Evolutionary conservation across 2,113 vertebrate species (phyloP).

Genomic region (Macrotus californicus): DNA sequence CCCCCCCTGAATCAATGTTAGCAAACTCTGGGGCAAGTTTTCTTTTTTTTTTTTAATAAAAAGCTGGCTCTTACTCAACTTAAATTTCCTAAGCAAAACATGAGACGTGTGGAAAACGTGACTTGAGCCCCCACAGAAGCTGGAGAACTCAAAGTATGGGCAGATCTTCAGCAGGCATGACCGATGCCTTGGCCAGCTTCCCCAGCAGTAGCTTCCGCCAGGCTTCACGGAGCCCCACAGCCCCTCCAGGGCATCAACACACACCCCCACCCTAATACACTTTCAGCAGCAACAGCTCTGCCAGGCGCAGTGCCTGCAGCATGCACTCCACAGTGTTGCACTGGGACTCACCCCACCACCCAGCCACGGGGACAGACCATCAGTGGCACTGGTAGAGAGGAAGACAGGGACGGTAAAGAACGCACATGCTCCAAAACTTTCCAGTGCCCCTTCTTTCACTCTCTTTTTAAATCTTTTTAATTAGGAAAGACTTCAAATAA

Average conservation of each 20-base stretch:
- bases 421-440: background rate
- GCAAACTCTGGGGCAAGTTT: background rate
- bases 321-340: background rate
- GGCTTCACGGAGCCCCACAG: background rate
- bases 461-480: background rate
- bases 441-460: background rate
- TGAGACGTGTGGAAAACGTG: background rate
- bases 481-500: background rate
- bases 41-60: background rate
- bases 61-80: background rate
- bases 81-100: conserved; percentile 20
- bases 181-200: background rate
- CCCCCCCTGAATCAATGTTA: background rate
- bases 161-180: background rate
- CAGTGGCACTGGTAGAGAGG: no score
- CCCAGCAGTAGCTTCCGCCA: background rate
- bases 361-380: background rate
- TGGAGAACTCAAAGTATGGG: background rate
- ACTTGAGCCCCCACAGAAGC: background rate
- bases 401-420: background rate
- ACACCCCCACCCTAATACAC: background rate
- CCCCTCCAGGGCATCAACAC: background rate
- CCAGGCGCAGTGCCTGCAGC: background rate
- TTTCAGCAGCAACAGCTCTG: background rate
- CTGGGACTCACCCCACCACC: background rate